A percentile compares a stretch with the other conserved stretches of the same genome.
Evolutionary conservation across 1,140 invertebrate genomes (phyloP).

Genomic region (Eumeta japonica): DNA sequence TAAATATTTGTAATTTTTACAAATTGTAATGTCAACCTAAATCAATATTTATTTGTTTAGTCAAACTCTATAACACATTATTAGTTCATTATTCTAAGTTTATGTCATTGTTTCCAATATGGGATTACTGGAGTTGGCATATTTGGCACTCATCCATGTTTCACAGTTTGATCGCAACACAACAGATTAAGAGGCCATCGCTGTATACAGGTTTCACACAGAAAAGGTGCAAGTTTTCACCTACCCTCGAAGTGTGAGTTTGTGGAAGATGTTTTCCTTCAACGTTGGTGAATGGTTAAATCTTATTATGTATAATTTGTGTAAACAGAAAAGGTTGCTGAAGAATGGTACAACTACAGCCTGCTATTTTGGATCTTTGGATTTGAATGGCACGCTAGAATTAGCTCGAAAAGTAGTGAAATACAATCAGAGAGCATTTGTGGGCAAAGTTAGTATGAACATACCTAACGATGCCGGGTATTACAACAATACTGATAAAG

Average conservation of each 20-base stretch:
- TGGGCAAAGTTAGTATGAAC: conserved; percentile 91
- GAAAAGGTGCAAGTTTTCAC: too few relatives aligned
- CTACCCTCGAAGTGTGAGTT: too few relatives aligned
- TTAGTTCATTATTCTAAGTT: background rate
- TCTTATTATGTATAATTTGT: conserved; percentile 15
- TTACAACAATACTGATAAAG: conserved; percentile 56
- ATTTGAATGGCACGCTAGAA: conserved; percentile 68
- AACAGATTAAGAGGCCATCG: too few relatives aligned
- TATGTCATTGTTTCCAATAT: background rate
- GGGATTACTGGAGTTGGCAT: background rate
- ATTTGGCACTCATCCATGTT: background rate
- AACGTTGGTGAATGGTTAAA: background rate
- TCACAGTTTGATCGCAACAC: too few relatives aligned
- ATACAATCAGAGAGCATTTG: conserved; percentile 77
- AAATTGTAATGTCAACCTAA: background rate
- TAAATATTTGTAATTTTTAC: background rate
- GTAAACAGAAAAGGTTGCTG: conserved; percentile 72
- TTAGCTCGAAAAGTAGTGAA: conserved; percentile 66
- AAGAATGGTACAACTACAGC: conserved; percentile 82
- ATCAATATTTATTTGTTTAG: background rate
- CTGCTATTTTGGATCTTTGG: conserved; percentile 83
- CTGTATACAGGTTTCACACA: too few relatives aligned
- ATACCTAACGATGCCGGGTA: conserved; percentile 51
- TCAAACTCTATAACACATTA: background rate
- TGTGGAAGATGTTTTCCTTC: too few relatives aligned